Base-by-base conservation (phyloP, 2,113 vertebrate species). In the Ciconia maguari region DNA sequence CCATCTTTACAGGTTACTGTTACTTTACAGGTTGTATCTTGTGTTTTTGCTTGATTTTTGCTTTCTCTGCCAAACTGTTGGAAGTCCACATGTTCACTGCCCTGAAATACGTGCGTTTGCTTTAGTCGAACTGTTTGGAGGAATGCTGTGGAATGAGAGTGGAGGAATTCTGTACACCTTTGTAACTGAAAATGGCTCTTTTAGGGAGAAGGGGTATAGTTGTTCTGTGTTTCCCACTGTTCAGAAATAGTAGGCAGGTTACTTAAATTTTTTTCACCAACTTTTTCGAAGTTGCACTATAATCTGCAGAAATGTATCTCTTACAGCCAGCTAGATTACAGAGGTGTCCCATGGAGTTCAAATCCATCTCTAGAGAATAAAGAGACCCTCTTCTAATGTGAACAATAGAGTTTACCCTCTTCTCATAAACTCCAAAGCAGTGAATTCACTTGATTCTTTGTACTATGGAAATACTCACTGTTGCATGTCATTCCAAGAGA, bases 171-270 rank as follows among this genome's bases (percentile, higher is more conserved):
- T 46, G 4, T 49, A 3, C 2, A 16, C 2, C 6, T 27, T 44
- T 58, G 4, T 18, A 71, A 36, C 0, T 41, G 42, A 41, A 86
- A 76, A 51, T 46, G 1, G 6, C 7, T 61, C 36, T 68, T 64
- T 6, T 0, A 64, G 11, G 13, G 55, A 34, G 18, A 71, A 82
- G 27, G 57, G 7, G 1, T 5, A 1, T 0, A 44, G 17, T 24
- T 72, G 5, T 46, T 69, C 54, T 70, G 2, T 30, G 7, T 16
- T 32, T 69, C 34, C 16, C 19, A 29, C 16, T 75, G 52, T 52
- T 78, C 34, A 66, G 57, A 81, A 74, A 27, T 2, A 36, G 12
- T 9, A 64, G 14, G 13, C 11, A 26, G 44, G 15, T 27, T 42
- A 13, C 4, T 58, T 69, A 16, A 3, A 1, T 32, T 24, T 71